Conservation (phyloP, 2,113 vertebrate species). For the Peromyscus californicus region DNA sequence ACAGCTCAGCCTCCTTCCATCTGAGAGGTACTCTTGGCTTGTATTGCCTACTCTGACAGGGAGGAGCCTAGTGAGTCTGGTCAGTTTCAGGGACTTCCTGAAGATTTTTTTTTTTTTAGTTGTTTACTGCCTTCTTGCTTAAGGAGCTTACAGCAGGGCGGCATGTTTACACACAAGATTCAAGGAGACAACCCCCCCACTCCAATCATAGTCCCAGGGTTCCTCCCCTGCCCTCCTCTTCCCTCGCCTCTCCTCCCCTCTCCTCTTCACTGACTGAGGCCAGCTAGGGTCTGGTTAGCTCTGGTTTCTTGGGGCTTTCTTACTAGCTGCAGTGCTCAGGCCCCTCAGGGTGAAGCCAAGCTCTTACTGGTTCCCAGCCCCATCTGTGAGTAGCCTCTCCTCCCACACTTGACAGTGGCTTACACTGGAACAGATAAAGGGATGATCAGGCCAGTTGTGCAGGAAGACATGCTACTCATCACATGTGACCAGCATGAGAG, state of each 20-base stretch:
- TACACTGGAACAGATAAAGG: slow-evolving; percentile 42
- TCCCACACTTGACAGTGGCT: neutral
- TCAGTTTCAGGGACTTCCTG: neutral
- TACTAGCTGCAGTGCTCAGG: neutral
- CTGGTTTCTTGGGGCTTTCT: neutral
- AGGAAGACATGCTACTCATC: neutral
- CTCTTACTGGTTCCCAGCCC: neutral
- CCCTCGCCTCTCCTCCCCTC: neutral
- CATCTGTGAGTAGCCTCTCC: neutral
- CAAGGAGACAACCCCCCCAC: neutral
- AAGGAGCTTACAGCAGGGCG: neutral
- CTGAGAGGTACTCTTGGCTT: neutral
- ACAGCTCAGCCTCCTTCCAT: neutral
- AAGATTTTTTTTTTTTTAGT: neutral
- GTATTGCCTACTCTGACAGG: neutral
- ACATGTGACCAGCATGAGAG: neutral
- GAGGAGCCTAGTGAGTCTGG: neutral
- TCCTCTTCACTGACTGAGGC: neutral
- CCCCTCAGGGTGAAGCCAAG: neutral
- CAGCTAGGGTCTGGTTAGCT: neutral
- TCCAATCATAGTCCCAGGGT: neutral
- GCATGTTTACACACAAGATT: neutral
- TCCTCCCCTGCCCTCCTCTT: neutral
- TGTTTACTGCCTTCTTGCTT: neutral
- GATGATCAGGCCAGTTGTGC: neutral